Evolutionary conservation across 30 jellyfish, hydroid and myxozoan genomes (phyloP), one percentile per base, ranked within the genome.

Genomic region (Aurelia aurita): DNA sequence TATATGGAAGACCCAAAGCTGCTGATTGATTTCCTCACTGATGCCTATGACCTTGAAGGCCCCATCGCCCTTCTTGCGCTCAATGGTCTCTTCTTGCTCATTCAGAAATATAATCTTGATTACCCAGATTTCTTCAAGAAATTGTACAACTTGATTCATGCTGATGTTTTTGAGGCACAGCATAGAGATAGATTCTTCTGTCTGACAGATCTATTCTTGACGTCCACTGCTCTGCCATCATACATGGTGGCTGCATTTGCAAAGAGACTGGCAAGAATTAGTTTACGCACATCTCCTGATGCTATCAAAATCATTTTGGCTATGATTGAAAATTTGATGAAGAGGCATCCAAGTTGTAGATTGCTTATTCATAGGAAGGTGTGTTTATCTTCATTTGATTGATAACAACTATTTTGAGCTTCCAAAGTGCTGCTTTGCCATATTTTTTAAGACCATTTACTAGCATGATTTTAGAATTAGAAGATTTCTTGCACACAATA

Each of bases 201-300:
- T 16, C 86, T 86, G n/a, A 16, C 87, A 57, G 98, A 95, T 62
- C 66, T 95, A 59, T 95, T 95, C 39, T 70, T 95, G 91, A 71
- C 99, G 28, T 95, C 99, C 51, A 55, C 87, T 53, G 96, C 90
- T 80, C 88, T 95, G n/a, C 98, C 99, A n/a, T 96, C 79, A 18
- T 95, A 95, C 47, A 44, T 95, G 80, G 97, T 88, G 2, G 98
- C 99, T 39, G 95, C 99, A 22, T 95, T 95, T 76, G 70, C 69
- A 35, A 95, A 95, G 82, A 74, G 88, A 44, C 69, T 95, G 4
- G 97, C 99, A 19, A 74, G 99, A 80, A 72, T 89, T 12, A 62
- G 89, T 44, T 78, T 95, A 46, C 82, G 74, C 28, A 86, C 90
- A 6, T 87, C 99, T n/a, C 85, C 92, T 7, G 88, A 96, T 69